These are phyloP conservation scores for Balaenoptera acutorostrata DNA, from an alignment of 2,113 vertebrate species.

Conservation along the genomic window DNA sequence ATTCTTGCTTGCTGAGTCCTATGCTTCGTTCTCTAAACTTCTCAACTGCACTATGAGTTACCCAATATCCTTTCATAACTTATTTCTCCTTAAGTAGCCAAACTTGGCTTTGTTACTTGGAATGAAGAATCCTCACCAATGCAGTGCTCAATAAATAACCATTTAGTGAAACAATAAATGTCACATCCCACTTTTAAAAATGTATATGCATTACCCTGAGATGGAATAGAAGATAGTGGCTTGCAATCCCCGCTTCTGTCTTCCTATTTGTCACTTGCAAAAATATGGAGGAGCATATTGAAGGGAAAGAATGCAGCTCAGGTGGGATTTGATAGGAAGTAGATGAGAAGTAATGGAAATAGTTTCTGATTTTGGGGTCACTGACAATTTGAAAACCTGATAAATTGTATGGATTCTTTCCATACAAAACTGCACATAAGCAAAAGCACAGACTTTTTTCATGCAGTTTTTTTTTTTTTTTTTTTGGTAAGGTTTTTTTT, in stretches of 20 bases:
- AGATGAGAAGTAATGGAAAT: not conserved
- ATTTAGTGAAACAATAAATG: not conserved
- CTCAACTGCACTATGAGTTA: not conserved
- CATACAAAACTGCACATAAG: not conserved
- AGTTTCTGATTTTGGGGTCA: not conserved
- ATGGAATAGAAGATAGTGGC: not conserved
- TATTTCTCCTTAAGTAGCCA: not conserved
- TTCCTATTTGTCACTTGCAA: not conserved
- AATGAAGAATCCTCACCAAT: not conserved
- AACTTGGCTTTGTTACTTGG: not conserved
- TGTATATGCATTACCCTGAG: not conserved
- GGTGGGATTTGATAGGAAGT: not conserved
- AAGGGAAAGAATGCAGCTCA: not conserved
- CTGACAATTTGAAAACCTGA: not conserved
- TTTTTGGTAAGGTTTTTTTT: too few relatives aligned
- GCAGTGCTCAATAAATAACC: not conserved
- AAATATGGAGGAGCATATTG: not conserved
- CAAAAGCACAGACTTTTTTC: not conserved
- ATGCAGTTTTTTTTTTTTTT: constrained; percentile 23
- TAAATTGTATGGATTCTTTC: not conserved
- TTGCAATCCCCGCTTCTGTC: not conserved
- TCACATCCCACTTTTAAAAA: not conserved
- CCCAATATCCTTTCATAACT: not conserved
- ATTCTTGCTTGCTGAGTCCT: not conserved
- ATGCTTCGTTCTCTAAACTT: not conserved